Evolutionary conservation across 92 coral and sea anemone species (phyloP), one percentile per base, ranked within the genome.

Genomic region (Bergia puertoricense): DNA sequence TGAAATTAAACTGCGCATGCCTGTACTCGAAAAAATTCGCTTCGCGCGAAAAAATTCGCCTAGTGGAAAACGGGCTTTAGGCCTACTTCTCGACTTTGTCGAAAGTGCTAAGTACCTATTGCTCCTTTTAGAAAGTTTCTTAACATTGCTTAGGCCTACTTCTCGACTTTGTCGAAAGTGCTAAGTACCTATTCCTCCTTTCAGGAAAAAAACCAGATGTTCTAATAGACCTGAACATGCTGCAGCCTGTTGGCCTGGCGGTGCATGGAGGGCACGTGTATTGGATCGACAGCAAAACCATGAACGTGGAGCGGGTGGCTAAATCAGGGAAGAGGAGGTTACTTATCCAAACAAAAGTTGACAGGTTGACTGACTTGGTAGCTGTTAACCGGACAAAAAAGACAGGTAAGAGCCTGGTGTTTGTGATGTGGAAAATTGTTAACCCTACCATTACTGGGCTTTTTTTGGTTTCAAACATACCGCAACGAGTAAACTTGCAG

Each of bases 221-320:
- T 1, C 86, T 96, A 42, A 93, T 93, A 0, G 98, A 93, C 13
- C 37, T 80, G 85, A 90, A 96, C 88, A 62, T 95, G 4, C 85
- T 95, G 20, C 81, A 91, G 37, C 96, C 98, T 2, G 91, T 91
- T 6, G 93, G 99, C 30, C 86, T 96, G 40, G 99, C 94, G 0
- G 93, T 96, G 1, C 89, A 92, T 77, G 96, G 88, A 11, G 82
- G 91, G 20, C 89, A 79, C 54, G 91, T 96, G 41, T 96, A 96
- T 89, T 95, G 98, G 99, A 93, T 96, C 50, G 99, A 95, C 86
- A 85, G 90, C 0, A 69, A 80, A 77, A 88, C 96, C 4, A 92
- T 93, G 45, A 81, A 82, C 10, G 86, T 96, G 41, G 82, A 85
- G 77, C 95, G 92, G 66, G 92, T 91, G 36, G 82, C 84, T 46